Percentiles rank a stretch among this genome's conserved stretches.
Evolutionary conservation across 2,888 invertebrate species (phyloP).

Genomic region (Ischnura elegans): DNA sequence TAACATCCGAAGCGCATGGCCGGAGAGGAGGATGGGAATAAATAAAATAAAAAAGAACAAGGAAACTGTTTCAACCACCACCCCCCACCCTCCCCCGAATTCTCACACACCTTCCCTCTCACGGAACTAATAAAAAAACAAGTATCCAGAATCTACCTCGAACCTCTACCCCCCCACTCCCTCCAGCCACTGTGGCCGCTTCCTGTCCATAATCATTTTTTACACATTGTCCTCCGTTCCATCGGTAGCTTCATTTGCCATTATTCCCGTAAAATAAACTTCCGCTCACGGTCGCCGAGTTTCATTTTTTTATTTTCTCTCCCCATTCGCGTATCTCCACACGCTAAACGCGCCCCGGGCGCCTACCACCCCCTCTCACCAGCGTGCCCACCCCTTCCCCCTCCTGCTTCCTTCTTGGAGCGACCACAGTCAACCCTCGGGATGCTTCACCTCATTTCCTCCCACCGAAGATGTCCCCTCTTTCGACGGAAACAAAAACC

Average conservation of each 20-base stretch:
- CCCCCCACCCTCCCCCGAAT: background rate
- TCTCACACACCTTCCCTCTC: too few relatives aligned
- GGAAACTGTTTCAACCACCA: background rate
- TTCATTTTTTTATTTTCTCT: background rate
- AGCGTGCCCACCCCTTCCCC: background rate
- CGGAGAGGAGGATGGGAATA: background rate
- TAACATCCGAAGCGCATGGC: constrained; percentile 8
- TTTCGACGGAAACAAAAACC: background rate
- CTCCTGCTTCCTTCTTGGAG: background rate
- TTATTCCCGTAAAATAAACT: constrained; percentile 47
- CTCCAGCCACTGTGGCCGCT: background rate
- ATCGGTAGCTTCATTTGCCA: constrained; percentile 34
- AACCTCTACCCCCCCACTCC: background rate
- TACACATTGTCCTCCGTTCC: constrained; percentile 30
- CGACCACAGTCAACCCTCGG: too few relatives aligned
- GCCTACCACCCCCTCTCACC: background rate
- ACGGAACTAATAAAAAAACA: too few relatives aligned
- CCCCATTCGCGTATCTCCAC: background rate
- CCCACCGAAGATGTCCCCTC: too few relatives aligned
- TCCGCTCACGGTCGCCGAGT: background rate
- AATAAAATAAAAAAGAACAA: background rate
- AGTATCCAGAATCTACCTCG: background rate
- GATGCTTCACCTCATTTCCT: too few relatives aligned
- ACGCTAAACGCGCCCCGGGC: background rate
- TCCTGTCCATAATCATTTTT: constrained; percentile 28